phyloP scores from a whole-genome alignment of 2,888 invertebrate species.

The Lacanobia oleracea region DNA sequence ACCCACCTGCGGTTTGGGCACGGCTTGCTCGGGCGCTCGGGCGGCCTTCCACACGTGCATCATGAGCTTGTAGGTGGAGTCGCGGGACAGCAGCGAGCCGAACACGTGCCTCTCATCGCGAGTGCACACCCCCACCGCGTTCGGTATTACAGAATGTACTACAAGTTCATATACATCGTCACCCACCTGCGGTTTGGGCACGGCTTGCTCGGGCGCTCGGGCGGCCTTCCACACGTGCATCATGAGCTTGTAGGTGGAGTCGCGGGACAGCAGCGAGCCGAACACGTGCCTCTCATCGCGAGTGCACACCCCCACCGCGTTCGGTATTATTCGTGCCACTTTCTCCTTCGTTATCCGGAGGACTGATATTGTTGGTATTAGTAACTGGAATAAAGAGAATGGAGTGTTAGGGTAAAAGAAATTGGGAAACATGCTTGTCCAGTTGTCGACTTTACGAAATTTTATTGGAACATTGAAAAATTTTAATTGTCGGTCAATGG shows the following conservation, averaged over 20 bases:
- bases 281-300: constrained; percentile 96
- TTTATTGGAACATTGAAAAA: background rate
- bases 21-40: constrained; percentile 83
- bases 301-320: constrained; percentile 97
- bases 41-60: constrained; percentile 95
- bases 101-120: constrained; percentile 96
- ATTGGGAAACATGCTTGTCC: background rate
- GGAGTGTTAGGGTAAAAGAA: constrained; percentile 2
- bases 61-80: constrained; percentile 97
- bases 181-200: constrained; percentile 81
- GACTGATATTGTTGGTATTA: constrained; percentile 96
- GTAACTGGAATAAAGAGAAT: constrained; percentile 90
- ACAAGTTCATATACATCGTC: constrained; percentile 17
- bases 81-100: constrained; percentile 96
- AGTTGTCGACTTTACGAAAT: background rate
- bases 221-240: constrained; percentile 95
- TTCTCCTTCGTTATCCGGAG: constrained; percentile 97
- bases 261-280: constrained; percentile 96
- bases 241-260: constrained; percentile 97
- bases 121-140: constrained; percentile 97
- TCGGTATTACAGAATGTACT: constrained; percentile 88
- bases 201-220: constrained; percentile 83
- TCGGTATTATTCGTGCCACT: constrained; percentile 98
- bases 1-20: constrained; percentile 81
- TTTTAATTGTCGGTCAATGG: no score